Conservation (phyloP, 2,797 vertebrate genomes). For the Pseudocheirus occidentalis region DNA sequence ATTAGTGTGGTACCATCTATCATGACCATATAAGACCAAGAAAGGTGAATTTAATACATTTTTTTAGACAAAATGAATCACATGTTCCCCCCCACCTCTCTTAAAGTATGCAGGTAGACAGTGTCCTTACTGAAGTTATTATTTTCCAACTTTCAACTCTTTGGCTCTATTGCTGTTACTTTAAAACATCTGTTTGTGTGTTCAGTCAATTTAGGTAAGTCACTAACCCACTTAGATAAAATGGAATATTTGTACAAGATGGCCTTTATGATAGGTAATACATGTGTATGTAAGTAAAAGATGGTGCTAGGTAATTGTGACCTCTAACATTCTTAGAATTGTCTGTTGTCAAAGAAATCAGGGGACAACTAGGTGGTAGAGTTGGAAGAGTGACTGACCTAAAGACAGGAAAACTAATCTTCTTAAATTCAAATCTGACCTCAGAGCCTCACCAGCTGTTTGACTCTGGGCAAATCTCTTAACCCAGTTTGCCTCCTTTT, state of each 20-base stretch:
- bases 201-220: neutral
- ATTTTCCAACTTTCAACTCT: neutral
- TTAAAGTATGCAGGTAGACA: neutral
- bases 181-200: neutral
- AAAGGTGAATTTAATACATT: neutral
- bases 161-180: neutral
- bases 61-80: neutral
- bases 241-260: neutral
- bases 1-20: neutral
- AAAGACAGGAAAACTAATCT: neutral
- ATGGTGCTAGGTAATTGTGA: neutral
- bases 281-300: neutral
- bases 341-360: neutral
- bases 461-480: neutral
- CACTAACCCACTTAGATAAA: neutral
- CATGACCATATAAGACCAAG: neutral
- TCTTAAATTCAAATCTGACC: neutral
- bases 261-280: neutral
- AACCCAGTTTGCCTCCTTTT: neutral
- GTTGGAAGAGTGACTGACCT: neutral
- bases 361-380: neutral
- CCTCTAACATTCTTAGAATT: neutral
- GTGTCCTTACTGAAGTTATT: neutral
- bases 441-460: neutral
- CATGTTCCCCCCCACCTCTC: neutral